Evolutionary conservation across 1,140 invertebrate genomes (phyloP).

Genomic region (Sitophilus oryzae): DNA sequence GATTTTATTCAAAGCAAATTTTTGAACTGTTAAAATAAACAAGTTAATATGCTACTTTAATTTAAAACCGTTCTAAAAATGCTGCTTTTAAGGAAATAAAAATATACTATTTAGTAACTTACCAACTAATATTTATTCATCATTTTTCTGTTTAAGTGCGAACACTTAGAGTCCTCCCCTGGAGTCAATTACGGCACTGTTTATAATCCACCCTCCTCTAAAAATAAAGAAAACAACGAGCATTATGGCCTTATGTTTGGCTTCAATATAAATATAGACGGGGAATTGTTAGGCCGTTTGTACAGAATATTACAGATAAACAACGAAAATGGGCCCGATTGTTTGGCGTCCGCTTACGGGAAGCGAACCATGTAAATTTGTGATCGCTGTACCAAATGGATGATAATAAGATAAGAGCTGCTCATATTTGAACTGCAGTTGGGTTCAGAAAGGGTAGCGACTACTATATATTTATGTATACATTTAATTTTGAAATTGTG

Average conservation of each 20-base stretch:
- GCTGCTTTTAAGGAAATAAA: too few species aligned
- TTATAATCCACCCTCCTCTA: not conserved
- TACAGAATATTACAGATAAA: constrained; percentile 3
- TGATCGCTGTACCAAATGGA: not conserved
- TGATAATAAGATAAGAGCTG: constrained; percentile 1
- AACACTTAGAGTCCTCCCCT: too few species aligned
- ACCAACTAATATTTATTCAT: too few species aligned
- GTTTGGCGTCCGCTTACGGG: not conserved
- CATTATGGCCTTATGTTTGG: constrained; percentile 5
- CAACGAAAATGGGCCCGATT: constrained; percentile 5
- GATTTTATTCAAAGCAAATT: too few species aligned
- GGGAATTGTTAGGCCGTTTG: constrained; percentile 1
- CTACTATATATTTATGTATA: too few species aligned
- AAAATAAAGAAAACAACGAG: constrained; percentile 6
- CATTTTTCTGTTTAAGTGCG: too few species aligned
- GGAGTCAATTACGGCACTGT: not conserved
- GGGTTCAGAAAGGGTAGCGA: too few species aligned
- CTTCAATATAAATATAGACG: constrained; percentile 5
- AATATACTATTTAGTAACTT: too few species aligned
- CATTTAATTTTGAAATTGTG: too few species aligned
- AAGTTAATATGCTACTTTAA: too few species aligned
- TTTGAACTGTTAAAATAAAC: too few species aligned
- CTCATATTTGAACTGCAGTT: not conserved
- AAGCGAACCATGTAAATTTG: constrained; percentile 1
- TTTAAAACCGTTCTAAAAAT: too few species aligned